Evolutionary conservation across 2,888 invertebrate genomes (phyloP).

Genomic region (Labia minor): DNA sequence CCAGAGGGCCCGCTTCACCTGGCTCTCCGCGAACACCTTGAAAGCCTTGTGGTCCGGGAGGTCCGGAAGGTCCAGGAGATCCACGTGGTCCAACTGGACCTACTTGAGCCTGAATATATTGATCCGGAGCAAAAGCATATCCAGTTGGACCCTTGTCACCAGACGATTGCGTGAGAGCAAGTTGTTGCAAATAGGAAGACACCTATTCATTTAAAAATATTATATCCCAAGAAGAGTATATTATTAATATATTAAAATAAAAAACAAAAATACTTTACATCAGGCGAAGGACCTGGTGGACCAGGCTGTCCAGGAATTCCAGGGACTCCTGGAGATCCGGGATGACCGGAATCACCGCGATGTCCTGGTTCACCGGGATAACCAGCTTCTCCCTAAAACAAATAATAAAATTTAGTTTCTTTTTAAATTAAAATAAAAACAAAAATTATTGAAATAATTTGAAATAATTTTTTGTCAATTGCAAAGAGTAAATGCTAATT

Average conservation of each 20-base stretch:
- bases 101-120: conserved; percentile 67
- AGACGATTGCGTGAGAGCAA: conserved; percentile 54
- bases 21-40: conserved; percentile 69
- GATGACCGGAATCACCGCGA: conserved; percentile 48
- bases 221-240: neutral
- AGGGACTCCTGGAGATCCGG: conserved; percentile 50
- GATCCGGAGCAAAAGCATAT: conserved; percentile 46
- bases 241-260: conserved; percentile 13
- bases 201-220: conserved; percentile 37
- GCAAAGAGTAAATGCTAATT: no score
- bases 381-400: conserved; percentile 41
- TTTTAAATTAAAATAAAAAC: no score
- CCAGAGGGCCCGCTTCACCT: conserved; percentile 41
- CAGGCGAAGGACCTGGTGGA: conserved; percentile 58
- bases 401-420: conserved; percentile 16
- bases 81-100: conserved; percentile 73
- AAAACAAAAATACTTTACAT: conserved; percentile 38
- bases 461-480: no score
- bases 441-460: no score
- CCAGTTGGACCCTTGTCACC: conserved; percentile 66
- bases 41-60: conserved; percentile 73
- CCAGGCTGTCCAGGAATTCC: conserved; percentile 58
- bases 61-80: conserved; percentile 57
- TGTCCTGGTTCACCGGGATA: conserved; percentile 45
- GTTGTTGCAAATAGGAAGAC: conserved; percentile 61